Evolutionary conservation across 2,797 vertebrate species (phyloP).

Genomic region (Scyliorhinus canicula): DNA sequence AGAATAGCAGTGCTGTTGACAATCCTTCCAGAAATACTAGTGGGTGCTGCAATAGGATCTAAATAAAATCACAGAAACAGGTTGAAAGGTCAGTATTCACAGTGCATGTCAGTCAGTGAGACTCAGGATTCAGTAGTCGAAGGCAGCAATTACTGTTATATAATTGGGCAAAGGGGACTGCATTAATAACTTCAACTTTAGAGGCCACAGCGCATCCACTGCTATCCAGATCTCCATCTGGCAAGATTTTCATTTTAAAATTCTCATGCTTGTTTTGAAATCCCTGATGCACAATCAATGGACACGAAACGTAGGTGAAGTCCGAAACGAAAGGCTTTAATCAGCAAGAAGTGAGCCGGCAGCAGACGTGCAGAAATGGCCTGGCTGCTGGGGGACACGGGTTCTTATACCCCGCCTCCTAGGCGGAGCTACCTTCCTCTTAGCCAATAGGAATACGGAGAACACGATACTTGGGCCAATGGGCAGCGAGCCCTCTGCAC

Average conservation of each 20-base stretch:
- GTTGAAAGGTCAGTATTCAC: not conserved
- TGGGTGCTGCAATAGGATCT: conserved; percentile 80
- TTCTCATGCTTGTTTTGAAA: not conserved
- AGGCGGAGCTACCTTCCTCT: no score
- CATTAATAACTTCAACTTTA: not conserved
- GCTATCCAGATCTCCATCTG: no score
- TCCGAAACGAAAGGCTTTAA: no score
- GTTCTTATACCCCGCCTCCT: no score
- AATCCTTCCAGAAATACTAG: conserved; percentile 71
- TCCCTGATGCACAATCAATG: no score
- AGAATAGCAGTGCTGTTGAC: conserved; percentile 73
- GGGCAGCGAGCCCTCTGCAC: no score
- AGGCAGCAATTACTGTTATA: not conserved
- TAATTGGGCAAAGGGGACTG: not conserved
- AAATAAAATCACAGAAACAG: conserved; percentile 43
- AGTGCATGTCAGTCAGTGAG: not conserved
- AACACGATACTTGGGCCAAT: no score
- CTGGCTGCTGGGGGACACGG: no score
- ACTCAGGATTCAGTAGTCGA: not conserved
- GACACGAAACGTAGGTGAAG: no score
- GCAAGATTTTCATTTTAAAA: not conserved
- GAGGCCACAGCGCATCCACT: not conserved
- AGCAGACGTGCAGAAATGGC: no score
- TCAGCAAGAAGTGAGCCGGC: no score
- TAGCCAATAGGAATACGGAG: no score